These are phyloP conservation scores for Muricea muricata DNA, from an alignment of 92 coral and sea anemone species.

Conservation along the genomic window DNA sequence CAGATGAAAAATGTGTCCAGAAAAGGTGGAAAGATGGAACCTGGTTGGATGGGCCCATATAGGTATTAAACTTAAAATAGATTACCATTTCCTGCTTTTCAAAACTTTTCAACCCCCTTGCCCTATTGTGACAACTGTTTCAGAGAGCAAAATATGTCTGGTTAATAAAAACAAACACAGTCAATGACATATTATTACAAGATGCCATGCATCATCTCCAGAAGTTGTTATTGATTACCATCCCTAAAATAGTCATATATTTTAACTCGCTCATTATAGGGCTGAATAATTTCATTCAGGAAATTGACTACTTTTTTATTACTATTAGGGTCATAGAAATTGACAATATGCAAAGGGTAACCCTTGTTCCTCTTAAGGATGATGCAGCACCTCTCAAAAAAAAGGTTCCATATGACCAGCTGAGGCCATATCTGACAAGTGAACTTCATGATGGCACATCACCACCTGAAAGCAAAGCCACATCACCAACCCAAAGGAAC, in stretches of 20 bases:
- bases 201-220: not conserved
- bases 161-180: not conserved
- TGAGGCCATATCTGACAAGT: constrained; percentile 18
- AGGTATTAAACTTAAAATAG: not conserved
- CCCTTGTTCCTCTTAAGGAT: constrained; percentile 24
- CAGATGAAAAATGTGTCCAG: constrained; percentile 23
- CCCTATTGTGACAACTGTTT: not conserved
- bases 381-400: constrained; percentile 18
- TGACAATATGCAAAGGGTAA: constrained; percentile 19
- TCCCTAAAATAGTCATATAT: not conserved
- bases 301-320: not conserved
- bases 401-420: constrained; percentile 16
- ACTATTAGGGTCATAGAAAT: constrained; percentile 1
- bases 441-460: not conserved
- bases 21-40: constrained; percentile 28
- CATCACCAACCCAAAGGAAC: no score
- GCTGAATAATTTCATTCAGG: not conserved
- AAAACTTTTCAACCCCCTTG: not conserved
- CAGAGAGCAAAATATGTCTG: no score
- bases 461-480: not conserved
- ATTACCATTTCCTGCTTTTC: not conserved
- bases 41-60: constrained; percentile 34
- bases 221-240: not conserved
- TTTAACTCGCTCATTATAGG: not conserved
- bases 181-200: no score